These are phyloP conservation scores for Lagenorhynchus albirostris DNA, from an alignment of 2,113 vertebrate genomes.

Conservation along the genomic window DNA sequence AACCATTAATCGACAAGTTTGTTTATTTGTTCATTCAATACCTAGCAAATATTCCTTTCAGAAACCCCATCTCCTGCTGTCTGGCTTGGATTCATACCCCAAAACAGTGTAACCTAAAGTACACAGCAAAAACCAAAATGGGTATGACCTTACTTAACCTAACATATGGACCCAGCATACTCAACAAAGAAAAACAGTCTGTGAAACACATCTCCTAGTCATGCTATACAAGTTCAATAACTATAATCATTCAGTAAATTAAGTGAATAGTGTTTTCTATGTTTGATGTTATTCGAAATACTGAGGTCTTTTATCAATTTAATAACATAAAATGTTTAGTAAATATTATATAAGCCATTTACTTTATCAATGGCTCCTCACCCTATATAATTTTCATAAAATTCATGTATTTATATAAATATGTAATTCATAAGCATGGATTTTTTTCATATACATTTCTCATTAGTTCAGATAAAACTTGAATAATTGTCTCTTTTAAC, in stretches of 20 bases:
- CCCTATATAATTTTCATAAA: background rate
- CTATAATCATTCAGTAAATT: background rate
- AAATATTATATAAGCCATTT: conserved; percentile 15
- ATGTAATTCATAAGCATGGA: background rate
- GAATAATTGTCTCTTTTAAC: background rate
- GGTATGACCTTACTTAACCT: background rate
- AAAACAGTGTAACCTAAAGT: background rate
- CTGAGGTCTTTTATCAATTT: background rate
- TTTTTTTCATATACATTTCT: conserved; percentile 8
- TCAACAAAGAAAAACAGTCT: background rate
- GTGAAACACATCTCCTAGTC: background rate
- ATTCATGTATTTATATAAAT: background rate
- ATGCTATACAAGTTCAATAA: background rate
- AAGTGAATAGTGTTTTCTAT: background rate
- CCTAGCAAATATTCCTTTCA: background rate
- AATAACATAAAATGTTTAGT: background rate
- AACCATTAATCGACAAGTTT: background rate
- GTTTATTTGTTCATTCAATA: background rate
- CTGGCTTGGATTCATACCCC: background rate
- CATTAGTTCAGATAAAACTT: conserved; percentile 4
- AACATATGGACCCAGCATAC: background rate
- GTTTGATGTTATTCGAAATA: conserved; percentile 4
- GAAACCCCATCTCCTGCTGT: background rate
- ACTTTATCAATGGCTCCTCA: background rate
- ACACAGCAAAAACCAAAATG: background rate